These are phyloP conservation scores for Himalopsyche kuldschensis DNA, from an alignment of 2,888 invertebrate species.

Conservation along the genomic window DNA sequence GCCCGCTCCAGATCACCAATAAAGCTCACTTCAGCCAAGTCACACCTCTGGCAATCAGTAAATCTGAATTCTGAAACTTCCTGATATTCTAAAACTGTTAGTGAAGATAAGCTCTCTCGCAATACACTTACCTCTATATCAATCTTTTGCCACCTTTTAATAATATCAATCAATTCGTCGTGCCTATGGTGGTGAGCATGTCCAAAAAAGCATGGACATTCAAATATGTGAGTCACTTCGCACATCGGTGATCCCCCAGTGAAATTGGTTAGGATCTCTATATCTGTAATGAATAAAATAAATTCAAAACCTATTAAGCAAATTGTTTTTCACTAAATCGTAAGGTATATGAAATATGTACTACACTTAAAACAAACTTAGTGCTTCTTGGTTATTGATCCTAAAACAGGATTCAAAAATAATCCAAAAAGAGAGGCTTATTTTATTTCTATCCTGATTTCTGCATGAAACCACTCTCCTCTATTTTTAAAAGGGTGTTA, in stretches of 20 bases:
- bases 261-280: slow-evolving; percentile 49
- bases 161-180: slow-evolving; percentile 50
- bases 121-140: slow-evolving; percentile 50
- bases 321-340: not conserved
- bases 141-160: slow-evolving; percentile 57
- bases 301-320: too few relatives aligned
- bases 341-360: not conserved
- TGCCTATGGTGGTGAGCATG: slow-evolving; percentile 43
- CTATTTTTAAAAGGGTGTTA: too few relatives aligned
- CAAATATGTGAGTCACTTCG: slow-evolving; percentile 48
- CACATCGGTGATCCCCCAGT: slow-evolving; percentile 50
- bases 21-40: too few relatives aligned
- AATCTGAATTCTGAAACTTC: too few relatives aligned
- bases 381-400: not conserved
- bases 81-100: too few relatives aligned
- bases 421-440: too few relatives aligned
- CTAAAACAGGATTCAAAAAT: too few relatives aligned
- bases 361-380: not conserved
- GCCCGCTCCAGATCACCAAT: not conserved
- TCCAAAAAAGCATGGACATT: slow-evolving; percentile 63
- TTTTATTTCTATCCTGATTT: too few relatives aligned
- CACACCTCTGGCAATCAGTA: too few relatives aligned
- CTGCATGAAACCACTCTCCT: too few relatives aligned
- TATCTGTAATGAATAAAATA: slow-evolving; percentile 43
- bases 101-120: not conserved